A percentile compares a stretch with the other conserved stretches of the same genome.
Conservation (phyloP, 2,113 vertebrate species). For the Platysteira castanea region DNA sequence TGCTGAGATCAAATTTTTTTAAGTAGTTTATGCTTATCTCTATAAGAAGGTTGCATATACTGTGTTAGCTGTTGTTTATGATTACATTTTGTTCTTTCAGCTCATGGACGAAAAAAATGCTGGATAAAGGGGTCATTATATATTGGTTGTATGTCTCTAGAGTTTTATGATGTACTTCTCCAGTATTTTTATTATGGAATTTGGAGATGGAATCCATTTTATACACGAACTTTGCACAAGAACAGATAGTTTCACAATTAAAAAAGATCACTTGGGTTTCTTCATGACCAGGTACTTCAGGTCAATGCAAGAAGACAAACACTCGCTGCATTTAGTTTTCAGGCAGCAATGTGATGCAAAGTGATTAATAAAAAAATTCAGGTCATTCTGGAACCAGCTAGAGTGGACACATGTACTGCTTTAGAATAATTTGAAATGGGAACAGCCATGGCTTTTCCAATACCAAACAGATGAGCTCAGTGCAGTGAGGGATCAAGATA, state of each 20-base stretch:
- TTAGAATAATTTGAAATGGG: background rate
- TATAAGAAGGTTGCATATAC: background rate
- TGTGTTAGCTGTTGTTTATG: background rate
- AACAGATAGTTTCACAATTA: background rate
- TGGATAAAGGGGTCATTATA: background rate
- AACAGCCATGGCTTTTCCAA: background rate
- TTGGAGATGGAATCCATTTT: background rate
- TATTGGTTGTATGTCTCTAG: background rate
- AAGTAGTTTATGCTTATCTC: background rate
- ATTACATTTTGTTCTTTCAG: background rate
- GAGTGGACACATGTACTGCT: background rate
- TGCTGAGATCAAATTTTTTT: background rate
- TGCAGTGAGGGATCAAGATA: background rate
- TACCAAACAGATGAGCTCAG: background rate
- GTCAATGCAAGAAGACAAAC: background rate
- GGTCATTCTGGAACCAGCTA: background rate
- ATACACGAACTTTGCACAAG: background rate
- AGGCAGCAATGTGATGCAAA: background rate
- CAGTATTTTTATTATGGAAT: background rate
- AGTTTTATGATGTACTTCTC: background rate
- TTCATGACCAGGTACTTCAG: background rate
- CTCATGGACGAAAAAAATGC: background rate
- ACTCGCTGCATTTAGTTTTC: background rate
- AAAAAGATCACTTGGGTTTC: background rate
- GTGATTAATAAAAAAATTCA: background rate